Conservation (phyloP, 2,797 vertebrate genomes). For the Lepidocolaptes lacrymiger region DNA sequence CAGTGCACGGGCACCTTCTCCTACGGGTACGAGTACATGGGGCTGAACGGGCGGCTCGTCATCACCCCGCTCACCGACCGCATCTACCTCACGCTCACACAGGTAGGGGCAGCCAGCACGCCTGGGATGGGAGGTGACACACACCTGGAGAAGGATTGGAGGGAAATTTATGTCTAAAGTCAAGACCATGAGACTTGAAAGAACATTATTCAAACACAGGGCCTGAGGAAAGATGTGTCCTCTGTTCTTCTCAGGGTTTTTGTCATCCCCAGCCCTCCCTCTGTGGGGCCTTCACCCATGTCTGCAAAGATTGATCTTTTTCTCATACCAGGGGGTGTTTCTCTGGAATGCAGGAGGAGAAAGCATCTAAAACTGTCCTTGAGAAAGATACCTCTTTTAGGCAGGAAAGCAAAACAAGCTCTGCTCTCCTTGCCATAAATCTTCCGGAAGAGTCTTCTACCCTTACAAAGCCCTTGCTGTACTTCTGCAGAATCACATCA, state of each 20-base stretch:
- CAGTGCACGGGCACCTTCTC: constrained; percentile 92
- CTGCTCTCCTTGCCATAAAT: not conserved
- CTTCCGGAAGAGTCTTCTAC: not conserved
- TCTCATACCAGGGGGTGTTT: not conserved
- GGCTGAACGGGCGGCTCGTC: constrained; percentile 93
- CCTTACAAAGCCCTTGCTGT: not conserved
- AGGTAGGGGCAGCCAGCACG: constrained; percentile 68
- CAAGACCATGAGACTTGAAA: not conserved
- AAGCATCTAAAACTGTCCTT: not conserved
- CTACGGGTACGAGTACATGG: constrained; percentile 99
- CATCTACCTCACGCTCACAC: constrained; percentile 96
- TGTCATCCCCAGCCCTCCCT: not conserved
- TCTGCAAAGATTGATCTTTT: not conserved
- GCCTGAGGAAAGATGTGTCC: not conserved
- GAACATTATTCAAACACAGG: not conserved
- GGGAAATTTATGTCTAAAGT: not conserved
- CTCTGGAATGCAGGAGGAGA: not conserved
- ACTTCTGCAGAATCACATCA: not conserved
- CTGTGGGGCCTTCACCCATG: not conserved
- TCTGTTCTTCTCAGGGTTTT: not conserved
- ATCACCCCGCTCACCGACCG: constrained; percentile 96
- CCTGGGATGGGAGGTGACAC: no score
- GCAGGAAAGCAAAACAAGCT: not conserved
- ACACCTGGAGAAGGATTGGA: not conserved
- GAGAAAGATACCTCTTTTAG: not conserved